phyloP scores from a whole-genome alignment of 2,113 vertebrate genomes.

The Protobothrops mucrosquamatus region DNA sequence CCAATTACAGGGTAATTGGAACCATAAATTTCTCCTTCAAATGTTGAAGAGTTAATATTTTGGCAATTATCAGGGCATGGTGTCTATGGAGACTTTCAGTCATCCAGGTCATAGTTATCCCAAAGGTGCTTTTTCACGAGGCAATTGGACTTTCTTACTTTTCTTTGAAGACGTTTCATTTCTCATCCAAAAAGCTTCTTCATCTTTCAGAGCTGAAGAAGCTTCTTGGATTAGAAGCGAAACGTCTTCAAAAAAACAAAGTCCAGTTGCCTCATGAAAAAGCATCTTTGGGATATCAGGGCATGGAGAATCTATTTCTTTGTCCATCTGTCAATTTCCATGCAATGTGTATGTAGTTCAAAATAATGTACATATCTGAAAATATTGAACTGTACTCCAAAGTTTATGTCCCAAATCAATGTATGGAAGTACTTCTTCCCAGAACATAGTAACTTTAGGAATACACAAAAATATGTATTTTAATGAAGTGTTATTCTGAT shows the following conservation, averaged over 20 bases:
- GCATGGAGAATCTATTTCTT: background rate
- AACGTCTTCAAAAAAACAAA: too few relatives aligned
- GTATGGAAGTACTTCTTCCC: background rate
- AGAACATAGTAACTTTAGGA: background rate
- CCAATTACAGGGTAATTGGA: background rate
- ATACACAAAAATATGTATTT: background rate
- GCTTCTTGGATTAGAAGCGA: too few relatives aligned
- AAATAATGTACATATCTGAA: background rate
- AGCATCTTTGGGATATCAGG: background rate
- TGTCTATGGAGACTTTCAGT: too few relatives aligned
- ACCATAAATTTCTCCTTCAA: background rate
- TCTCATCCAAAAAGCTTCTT: too few relatives aligned
- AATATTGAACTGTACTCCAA: background rate
- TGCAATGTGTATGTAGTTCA: background rate
- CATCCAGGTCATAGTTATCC: too few relatives aligned
- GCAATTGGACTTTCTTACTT: too few relatives aligned
- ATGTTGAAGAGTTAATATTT: background rate
- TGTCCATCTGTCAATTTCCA: background rate
- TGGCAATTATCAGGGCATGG: background rate
- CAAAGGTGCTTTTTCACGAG: too few relatives aligned
- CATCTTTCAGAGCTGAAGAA: too few relatives aligned
- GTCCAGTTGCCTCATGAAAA: too few relatives aligned
- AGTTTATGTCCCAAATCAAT: background rate
- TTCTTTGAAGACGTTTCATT: too few relatives aligned
- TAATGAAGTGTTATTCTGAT: background rate